Evolutionary conservation across 1,140 invertebrate genomes (phyloP), one percentile per base, ranked within the genome.

Genomic region (Bombus impatiens): DNA sequence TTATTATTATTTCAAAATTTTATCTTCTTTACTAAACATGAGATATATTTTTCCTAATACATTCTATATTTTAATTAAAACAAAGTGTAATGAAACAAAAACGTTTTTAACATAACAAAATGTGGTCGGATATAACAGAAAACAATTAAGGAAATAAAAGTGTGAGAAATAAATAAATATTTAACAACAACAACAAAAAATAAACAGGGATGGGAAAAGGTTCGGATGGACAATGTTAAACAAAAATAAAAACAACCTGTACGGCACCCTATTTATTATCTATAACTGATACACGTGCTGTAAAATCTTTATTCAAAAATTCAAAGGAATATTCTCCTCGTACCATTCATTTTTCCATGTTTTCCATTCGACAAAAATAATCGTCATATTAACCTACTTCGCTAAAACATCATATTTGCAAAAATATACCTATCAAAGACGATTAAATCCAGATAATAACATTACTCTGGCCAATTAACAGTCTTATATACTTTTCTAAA

Each of bases 241-340:
- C 65, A 78, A 89, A 91, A 67, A 89, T 82, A 88, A 91, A 68
- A 92, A 92, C 82, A 89, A 93, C 82, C 78, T 91, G 81, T 91
- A 92, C 88, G 85, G 83, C 77, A 93, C 87, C 90, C 88, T 91
- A 91, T 94, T 93, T 93, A 93, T 94, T 92, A 57, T 75, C 68
- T 25, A 42, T 35, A 74, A 86, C 47, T 83, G 53, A 57, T 78
- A 87, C 81, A 87, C 57, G 53, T 35, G 42, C 15, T 42, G 25
- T 35, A 44, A 68, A 76, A 86, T 25, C 3, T 68, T 82, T 75
- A 42, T 57, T 84, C 35, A 15, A 79, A 71, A 71, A 40, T 80
- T 5, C 22, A 65, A 78, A 42, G 1, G 47, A 53, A 70, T 37
- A 28, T 28, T n/a, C 22, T 32, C 44, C 22, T 76, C 8, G 22